A percentile compares a stretch with the other conserved stretches of the same genome.
Conservation (phyloP, 37 sponge, comb jelly and placozoan genomes). For the Ephydatia muelleri region DNA sequence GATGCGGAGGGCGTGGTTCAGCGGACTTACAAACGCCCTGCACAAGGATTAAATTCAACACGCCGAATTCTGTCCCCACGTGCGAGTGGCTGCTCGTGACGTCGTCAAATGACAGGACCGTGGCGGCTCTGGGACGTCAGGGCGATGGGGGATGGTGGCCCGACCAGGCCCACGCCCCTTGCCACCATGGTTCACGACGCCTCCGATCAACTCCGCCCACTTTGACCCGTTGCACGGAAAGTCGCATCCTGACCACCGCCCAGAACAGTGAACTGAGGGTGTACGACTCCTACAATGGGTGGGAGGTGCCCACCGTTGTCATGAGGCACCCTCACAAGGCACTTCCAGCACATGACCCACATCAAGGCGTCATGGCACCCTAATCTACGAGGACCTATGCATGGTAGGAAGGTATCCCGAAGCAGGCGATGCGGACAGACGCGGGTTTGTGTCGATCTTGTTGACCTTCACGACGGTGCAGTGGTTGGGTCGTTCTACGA, state of each 20-base stretch:
- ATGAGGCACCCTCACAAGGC: conserved; percentile 56
- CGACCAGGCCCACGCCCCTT: conserved; percentile 10
- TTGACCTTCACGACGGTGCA: conserved; percentile 37
- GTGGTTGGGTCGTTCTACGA: conserved; percentile 31
- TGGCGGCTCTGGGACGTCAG: conserved; percentile 62
- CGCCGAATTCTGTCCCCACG: conserved; percentile 55
- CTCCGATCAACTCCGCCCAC: conserved; percentile 34
- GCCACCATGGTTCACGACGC: conserved; percentile 20
- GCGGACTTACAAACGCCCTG: conserved; percentile 10
- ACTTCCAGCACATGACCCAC: conserved; percentile 71
- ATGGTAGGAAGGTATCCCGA: conserved; percentile 54
- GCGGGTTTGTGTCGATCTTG: conserved; percentile 47
- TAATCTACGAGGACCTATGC: conserved; percentile 50
- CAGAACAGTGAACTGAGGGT: conserved; percentile 61
- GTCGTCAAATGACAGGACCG: conserved; percentile 59
- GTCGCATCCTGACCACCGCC: conserved; percentile 49
- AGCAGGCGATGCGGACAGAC: conserved; percentile 11
- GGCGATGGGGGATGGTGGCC: conserved; percentile 9
- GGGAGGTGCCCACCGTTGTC: conserved; percentile 16
- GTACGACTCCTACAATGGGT: conserved; percentile 40
- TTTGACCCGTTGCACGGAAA: conserved; percentile 64
- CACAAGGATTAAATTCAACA: conserved; percentile 70
- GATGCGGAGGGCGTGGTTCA: conserved; percentile 18
- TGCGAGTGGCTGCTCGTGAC: conserved; percentile 38
- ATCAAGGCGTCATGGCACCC: conserved; percentile 78